A percentile compares a stretch with the other conserved stretches of the same genome.
Evolutionary conservation across 1,140 invertebrate species (phyloP).

Genomic region (Bombus turneri): DNA sequence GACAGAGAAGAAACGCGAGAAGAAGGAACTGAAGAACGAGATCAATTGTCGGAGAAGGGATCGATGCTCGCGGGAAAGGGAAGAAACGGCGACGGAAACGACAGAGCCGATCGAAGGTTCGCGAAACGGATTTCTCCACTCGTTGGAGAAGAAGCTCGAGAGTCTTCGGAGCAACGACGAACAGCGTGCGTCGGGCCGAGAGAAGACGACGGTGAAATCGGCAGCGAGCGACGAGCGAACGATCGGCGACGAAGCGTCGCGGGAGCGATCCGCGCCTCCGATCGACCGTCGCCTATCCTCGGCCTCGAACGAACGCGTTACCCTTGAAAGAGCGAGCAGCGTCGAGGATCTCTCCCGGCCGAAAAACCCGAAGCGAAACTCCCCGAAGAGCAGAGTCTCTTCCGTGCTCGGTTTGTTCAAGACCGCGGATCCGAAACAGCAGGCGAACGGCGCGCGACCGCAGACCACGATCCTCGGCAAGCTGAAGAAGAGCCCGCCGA

Average conservation of each 20-base stretch:
- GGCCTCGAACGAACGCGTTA: slow-evolving; percentile 81
- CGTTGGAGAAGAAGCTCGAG: slow-evolving; percentile 81
- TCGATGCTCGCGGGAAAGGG: not conserved
- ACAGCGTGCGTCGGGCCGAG: not conserved
- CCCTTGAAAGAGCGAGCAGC: slow-evolving; percentile 85
- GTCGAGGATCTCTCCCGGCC: slow-evolving; percentile 85
- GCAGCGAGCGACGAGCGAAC: slow-evolving; percentile 62
- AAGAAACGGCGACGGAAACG: slow-evolving; percentile 33
- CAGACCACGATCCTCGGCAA: slow-evolving; percentile 71
- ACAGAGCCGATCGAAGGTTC: slow-evolving; percentile 46
- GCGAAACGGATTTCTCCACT: slow-evolving; percentile 78
- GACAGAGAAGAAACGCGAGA: slow-evolving; percentile 70
- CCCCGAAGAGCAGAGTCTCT: slow-evolving; percentile 84
- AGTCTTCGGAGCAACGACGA: slow-evolving; percentile 77
- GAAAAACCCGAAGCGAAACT: slow-evolving; percentile 60
- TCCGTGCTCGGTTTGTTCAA: slow-evolving; percentile 89
- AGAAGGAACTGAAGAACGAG: slow-evolving; percentile 78
- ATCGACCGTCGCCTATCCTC: slow-evolving; percentile 71
- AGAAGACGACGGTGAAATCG: slow-evolving; percentile 69
- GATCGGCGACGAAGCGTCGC: slow-evolving; percentile 64
- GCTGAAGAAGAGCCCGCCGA: slow-evolving; percentile 74
- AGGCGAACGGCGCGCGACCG: slow-evolving; percentile 41
- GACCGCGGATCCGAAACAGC: slow-evolving; percentile 83
- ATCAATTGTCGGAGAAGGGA: slow-evolving; percentile 72
- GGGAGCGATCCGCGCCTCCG: slow-evolving; percentile 86